phyloP scores from a whole-genome alignment of 2,797 vertebrate genomes.

The Chelon labrosus region DNA sequence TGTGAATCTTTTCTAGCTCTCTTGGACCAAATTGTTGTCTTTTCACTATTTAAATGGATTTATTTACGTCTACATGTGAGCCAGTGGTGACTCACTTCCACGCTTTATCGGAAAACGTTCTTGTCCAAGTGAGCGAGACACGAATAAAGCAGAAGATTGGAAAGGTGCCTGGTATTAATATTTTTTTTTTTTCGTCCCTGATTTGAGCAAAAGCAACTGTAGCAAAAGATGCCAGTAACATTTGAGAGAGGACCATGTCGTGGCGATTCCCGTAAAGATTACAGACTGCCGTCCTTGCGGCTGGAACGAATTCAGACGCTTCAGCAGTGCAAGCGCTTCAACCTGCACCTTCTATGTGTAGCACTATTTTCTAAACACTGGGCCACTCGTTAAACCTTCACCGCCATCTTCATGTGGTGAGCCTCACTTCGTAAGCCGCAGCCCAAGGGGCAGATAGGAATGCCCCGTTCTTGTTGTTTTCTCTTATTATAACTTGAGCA shows the following conservation, averaged over 20 bases:
- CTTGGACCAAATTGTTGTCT: slow-evolving; percentile 72
- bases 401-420: slow-evolving; percentile 11
- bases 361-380: slow-evolving; percentile 45
- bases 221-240: slow-evolving; percentile 31
- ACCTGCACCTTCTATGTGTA: slow-evolving; percentile 54
- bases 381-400: slow-evolving; percentile 21
- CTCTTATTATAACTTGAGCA: slow-evolving; percentile 61
- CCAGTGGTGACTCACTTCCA: slow-evolving; percentile 36
- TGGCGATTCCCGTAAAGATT: not conserved
- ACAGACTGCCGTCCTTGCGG: not conserved
- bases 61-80: slow-evolving; percentile 53
- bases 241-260: not conserved
- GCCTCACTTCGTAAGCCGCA: slow-evolving; percentile 25
- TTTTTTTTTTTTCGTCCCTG: slow-evolving; percentile 18
- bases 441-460: slow-evolving; percentile 57
- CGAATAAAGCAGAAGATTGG: slow-evolving; percentile 23
- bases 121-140: slow-evolving; percentile 13
- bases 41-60: slow-evolving; percentile 45
- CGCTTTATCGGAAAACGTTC: slow-evolving; percentile 28
- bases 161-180: slow-evolving; percentile 16
- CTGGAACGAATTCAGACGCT: not conserved
- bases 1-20: slow-evolving; percentile 72
- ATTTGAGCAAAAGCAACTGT: slow-evolving; percentile 44
- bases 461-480: slow-evolving; percentile 59
- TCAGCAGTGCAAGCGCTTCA: slow-evolving; percentile 18